Evolutionary conservation across 2,888 invertebrate genomes (phyloP).

Genomic region (Tyria jacobaeae): DNA sequence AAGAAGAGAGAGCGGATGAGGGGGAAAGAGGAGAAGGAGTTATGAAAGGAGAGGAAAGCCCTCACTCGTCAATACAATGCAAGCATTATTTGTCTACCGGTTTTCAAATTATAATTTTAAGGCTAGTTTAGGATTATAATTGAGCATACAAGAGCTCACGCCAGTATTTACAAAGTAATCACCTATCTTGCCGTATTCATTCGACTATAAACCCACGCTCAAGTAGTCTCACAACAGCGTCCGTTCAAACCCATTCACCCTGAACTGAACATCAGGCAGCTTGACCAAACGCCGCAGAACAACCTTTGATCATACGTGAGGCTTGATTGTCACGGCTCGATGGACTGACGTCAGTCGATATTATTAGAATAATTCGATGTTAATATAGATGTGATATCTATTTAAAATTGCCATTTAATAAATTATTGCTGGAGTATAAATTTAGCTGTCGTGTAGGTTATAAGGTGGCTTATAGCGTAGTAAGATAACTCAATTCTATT

Average conservation of each 20-base stretch:
- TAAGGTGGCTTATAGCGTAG: slow-evolving; percentile 14
- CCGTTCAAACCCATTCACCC: slow-evolving; percentile 20
- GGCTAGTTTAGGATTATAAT: no score
- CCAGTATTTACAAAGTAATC: neutral
- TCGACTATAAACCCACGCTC: slow-evolving; percentile 6
- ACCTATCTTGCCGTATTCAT: neutral
- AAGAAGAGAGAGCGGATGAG: no score
- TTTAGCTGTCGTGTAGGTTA: slow-evolving; percentile 3
- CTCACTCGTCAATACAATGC: no score
- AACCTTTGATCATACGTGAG: slow-evolving; percentile 50
- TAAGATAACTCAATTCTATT: neutral
- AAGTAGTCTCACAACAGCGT: neutral
- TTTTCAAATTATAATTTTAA: no score
- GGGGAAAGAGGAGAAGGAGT: no score
- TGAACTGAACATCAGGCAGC: slow-evolving; percentile 17
- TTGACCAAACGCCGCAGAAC: slow-evolving; percentile 20
- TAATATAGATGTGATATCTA: slow-evolving; percentile 11
- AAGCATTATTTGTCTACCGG: no score
- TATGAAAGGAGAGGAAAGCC: no score
- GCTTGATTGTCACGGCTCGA: slow-evolving; percentile 49
- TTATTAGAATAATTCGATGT: slow-evolving; percentile 13
- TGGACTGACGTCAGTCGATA: slow-evolving; percentile 23
- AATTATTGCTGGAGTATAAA: neutral
- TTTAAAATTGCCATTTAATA: slow-evolving; percentile 18
- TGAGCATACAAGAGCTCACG: neutral